Conservation (phyloP, 2,113 vertebrate species). For the Falcunculus frontatus region DNA sequence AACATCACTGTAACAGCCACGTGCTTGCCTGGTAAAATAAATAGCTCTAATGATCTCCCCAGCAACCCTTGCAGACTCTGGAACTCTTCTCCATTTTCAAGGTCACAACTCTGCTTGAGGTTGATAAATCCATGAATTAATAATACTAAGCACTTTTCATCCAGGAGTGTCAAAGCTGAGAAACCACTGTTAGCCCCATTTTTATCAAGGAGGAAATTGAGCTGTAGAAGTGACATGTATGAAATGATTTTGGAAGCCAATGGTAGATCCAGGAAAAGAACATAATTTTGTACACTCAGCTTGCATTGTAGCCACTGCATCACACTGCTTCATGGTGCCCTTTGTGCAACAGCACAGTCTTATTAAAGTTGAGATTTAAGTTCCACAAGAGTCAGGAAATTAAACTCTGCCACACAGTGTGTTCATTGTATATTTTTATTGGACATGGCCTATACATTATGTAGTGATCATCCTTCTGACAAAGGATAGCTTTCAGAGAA, state of each 20-base stretch:
- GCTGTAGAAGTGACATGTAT: neutral
- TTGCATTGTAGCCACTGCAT: neutral
- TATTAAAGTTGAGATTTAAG: slow-evolving; percentile 9
- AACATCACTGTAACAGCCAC: neutral
- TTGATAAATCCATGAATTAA: slow-evolving; percentile 46
- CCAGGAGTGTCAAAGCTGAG: slow-evolving; percentile 25
- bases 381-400: slow-evolving; percentile 23
- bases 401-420: neutral
- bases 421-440: slow-evolving; percentile 21
- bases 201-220: slow-evolving; percentile 41
- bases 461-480: neutral
- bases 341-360: neutral
- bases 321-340: neutral
- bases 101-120: slow-evolving; percentile 25
- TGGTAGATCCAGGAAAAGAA: neutral
- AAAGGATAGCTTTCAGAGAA: neutral
- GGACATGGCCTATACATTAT: neutral
- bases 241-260: neutral
- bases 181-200: slow-evolving; percentile 4
- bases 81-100: slow-evolving; percentile 28
- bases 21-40: neutral
- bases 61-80: neutral
- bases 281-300: neutral
- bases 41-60: neutral
- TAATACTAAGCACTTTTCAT: slow-evolving; percentile 27